phyloP scores from a whole-genome alignment of 2,113 vertebrate species.

The Mus musculus region GRCm39 chrX:16399501-16400000 shows the following conservation, averaged over 20 bases:
- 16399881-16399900: background rate
- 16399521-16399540: background rate
- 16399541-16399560: background rate
- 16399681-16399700: background rate
- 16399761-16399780: background rate
- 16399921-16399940: background rate
- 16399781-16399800: background rate
- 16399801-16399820: background rate
- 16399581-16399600: background rate
- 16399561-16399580: background rate
- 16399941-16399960: background rate
- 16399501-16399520: slow-evolving; percentile 17
- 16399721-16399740: background rate
- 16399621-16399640: background rate
- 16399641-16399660: background rate
- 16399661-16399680: background rate
- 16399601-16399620: background rate
- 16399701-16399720: slow-evolving; percentile 7
- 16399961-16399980: background rate
- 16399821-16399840: background rate
- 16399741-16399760: background rate
- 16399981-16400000: background rate
- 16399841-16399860: background rate
- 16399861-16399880: no score
- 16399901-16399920: background rate